phyloP scores from a whole-genome alignment of 2,888 invertebrate species.

The Temnothorax ravouxi region DNA sequence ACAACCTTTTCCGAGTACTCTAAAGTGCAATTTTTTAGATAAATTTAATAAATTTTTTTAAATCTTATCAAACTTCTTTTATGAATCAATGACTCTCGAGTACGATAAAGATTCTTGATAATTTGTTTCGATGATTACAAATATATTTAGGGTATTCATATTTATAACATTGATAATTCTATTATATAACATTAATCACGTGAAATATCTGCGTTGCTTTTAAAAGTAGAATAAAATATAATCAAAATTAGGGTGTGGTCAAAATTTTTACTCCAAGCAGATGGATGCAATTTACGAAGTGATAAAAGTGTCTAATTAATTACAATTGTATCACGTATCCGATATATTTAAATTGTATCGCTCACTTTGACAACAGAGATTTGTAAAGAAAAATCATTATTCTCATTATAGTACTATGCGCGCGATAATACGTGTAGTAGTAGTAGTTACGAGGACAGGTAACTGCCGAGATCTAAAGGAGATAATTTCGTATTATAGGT shows the following conservation, averaged over 20 bases:
- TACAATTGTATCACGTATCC: background rate
- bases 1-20: background rate
- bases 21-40: background rate
- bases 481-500: conserved; percentile 86
- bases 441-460: background rate
- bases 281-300: background rate
- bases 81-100: background rate
- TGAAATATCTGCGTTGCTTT: background rate
- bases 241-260: background rate
- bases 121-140: background rate
- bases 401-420: background rate
- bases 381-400: conserved; percentile 1
- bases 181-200: background rate
- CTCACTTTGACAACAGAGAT: background rate
- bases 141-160: background rate
- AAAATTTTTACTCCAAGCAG: background rate
- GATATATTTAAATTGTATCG: background rate
- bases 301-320: background rate
- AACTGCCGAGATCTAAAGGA: background rate
- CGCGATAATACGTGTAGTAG: background rate
- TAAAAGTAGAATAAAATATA: background rate
- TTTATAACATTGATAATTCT: background rate
- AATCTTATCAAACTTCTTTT: background rate
- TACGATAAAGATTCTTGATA: background rate
- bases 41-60: background rate